Conservation (phyloP, 2,888 invertebrate species). For the Sipunculus nudus region DNA sequence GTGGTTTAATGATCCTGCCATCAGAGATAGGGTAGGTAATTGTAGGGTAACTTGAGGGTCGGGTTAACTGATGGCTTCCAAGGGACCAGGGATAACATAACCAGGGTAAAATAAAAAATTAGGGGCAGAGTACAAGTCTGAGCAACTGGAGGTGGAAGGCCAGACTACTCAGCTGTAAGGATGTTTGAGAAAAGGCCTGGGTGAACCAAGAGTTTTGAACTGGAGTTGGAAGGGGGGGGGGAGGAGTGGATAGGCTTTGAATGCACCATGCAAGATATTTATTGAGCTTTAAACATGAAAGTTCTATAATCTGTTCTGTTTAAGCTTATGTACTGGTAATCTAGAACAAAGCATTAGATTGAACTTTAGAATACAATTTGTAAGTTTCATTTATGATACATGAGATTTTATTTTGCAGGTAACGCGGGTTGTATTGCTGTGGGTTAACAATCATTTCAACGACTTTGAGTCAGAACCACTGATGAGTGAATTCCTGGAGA, state of each 20-base stretch:
- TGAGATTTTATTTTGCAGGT: constrained; percentile 76
- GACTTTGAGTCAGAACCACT: constrained; percentile 80
- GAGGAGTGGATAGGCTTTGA: too few relatives aligned
- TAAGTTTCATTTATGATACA: not conserved
- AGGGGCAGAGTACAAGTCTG: too few relatives aligned
- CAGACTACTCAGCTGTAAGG: too few relatives aligned
- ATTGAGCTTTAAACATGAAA: not conserved
- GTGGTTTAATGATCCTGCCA: constrained; percentile 61
- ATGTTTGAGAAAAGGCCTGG: too few relatives aligned
- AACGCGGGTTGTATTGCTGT: constrained; percentile 92
- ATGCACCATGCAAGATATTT: too few relatives aligned
- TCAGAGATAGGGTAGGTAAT: constrained; percentile 62
- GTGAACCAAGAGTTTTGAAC: too few relatives aligned
- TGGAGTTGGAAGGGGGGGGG: too few relatives aligned
- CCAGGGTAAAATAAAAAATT: too few relatives aligned
- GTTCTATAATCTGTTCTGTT: not conserved
- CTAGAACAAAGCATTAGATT: not conserved
- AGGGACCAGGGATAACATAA: too few relatives aligned
- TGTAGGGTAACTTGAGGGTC: too few relatives aligned
- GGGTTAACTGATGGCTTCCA: too few relatives aligned
- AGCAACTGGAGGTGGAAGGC: too few relatives aligned
- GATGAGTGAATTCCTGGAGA: constrained; percentile 96
- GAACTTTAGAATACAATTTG: not conserved
- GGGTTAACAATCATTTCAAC: constrained; percentile 84
- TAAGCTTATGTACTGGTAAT: not conserved